Evolutionary conservation across 2,888 invertebrate genomes (phyloP).

Genomic region (Cryptosula pallasiana): DNA sequence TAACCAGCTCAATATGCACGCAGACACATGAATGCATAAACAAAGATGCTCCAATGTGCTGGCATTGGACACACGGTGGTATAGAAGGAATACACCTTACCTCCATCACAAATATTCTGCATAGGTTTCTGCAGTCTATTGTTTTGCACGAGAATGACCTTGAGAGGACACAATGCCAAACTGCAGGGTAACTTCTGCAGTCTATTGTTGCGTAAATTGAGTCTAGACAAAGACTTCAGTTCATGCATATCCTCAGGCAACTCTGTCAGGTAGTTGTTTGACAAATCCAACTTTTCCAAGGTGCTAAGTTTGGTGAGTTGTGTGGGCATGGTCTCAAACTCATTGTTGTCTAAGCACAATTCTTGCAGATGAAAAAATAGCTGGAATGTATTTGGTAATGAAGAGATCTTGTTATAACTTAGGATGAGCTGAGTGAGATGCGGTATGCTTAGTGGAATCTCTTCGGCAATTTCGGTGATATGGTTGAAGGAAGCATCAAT

Average conservation of each 20-base stretch:
- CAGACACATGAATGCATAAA: too few species aligned
- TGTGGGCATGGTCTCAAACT: conserved; percentile 39
- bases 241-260: conserved; percentile 44
- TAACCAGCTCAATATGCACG: too few species aligned
- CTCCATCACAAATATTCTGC: conserved; percentile 44
- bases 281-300: conserved; percentile 47
- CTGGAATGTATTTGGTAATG: conserved; percentile 48
- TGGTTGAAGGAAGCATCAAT: conserved; percentile 49
- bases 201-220: conserved; percentile 48
- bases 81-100: too few species aligned
- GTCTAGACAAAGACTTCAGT: conserved; percentile 42
- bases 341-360: conserved; percentile 43
- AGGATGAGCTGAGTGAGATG: conserved; percentile 48
- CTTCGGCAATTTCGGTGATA: conserved; percentile 45
- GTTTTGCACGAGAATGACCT: conserved; percentile 39
- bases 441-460: conserved; percentile 48
- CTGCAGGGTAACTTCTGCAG: conserved; percentile 40
- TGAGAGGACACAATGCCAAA: conserved; percentile 39
- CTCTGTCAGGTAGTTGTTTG: conserved; percentile 41
- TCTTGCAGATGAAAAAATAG: conserved; percentile 48
- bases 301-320: conserved; percentile 45
- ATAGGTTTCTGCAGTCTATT: conserved; percentile 46
- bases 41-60: too few species aligned
- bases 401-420: conserved; percentile 45
- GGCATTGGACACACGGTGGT: too few species aligned